Conservation (phyloP, 1,140 invertebrate genomes). For the Procambarus virginalis region DNA sequence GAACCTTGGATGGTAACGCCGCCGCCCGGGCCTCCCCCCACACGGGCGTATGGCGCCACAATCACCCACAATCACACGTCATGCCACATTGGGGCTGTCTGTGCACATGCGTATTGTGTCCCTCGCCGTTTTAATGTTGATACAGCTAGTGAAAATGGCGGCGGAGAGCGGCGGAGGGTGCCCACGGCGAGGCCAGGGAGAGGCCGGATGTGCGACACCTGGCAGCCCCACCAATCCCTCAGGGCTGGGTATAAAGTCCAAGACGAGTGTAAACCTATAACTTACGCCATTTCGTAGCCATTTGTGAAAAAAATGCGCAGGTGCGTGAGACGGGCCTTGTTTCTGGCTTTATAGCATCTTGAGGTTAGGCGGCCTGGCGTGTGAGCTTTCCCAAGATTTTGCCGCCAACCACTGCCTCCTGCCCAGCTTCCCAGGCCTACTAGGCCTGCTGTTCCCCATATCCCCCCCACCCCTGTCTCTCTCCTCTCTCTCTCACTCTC, state of each 20-base stretch:
- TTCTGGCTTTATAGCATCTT: conserved; percentile 55
- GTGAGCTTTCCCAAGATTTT: no score
- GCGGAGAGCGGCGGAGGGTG: not conserved
- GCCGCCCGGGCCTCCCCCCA: not conserved
- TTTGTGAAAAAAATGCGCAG: conserved; percentile 63
- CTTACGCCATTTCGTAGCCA: conserved; percentile 60
- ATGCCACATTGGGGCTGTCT: no score
- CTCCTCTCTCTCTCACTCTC: no score
- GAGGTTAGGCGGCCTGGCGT: conserved; percentile 8
- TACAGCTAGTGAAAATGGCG: not conserved
- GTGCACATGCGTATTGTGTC: no score
- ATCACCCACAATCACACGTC: not conserved
- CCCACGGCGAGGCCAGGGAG: no score
- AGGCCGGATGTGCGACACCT: not conserved
- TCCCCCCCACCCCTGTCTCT: no score
- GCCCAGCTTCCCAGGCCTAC: no score
- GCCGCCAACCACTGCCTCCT: no score
- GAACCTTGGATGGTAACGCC: conserved; percentile 28
- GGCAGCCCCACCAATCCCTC: conserved; percentile 56
- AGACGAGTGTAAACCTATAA: conserved; percentile 54
- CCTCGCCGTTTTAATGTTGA: not conserved
- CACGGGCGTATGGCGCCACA: no score
- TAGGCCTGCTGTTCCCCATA: no score
- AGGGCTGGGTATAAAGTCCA: conserved; percentile 57
- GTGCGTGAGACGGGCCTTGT: conserved; percentile 61